phyloP scores from a whole-genome alignment of 2,113 vertebrate species.

The Pelusios castaneus region DNA sequence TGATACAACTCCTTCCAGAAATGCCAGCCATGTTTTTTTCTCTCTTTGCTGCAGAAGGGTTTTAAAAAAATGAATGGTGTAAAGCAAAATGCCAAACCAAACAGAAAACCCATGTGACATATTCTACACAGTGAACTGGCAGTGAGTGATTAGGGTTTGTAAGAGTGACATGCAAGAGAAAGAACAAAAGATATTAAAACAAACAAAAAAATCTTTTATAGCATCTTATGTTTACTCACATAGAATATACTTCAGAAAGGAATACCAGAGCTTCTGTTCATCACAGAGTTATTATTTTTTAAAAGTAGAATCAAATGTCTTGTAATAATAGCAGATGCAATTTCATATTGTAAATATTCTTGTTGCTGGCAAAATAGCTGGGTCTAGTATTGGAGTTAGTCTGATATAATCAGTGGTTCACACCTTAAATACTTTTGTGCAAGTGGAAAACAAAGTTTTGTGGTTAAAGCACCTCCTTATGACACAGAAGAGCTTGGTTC shows the following conservation, averaged over 20 bases:
- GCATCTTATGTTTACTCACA: neutral
- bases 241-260: neutral
- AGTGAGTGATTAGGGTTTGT: neutral
- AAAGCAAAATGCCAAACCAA: neutral
- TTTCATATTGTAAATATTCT: neutral
- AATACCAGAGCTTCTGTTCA: neutral
- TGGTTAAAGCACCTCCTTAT: neutral
- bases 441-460: neutral
- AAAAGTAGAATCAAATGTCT: neutral
- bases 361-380: neutral
- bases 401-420: neutral
- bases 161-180: neutral
- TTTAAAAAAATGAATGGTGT: neutral
- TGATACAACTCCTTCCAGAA: slow-evolving; percentile 21
- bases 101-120: neutral
- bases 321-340: neutral
- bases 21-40: neutral
- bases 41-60: neutral
- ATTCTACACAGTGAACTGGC: neutral
- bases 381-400: neutral
- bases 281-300: neutral
- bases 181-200: neutral
- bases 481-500: neutral
- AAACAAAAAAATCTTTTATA: neutral
- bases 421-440: neutral